phyloP scores from a whole-genome alignment of 2,113 vertebrate species.

The Rhizomys pruinosus region DNA sequence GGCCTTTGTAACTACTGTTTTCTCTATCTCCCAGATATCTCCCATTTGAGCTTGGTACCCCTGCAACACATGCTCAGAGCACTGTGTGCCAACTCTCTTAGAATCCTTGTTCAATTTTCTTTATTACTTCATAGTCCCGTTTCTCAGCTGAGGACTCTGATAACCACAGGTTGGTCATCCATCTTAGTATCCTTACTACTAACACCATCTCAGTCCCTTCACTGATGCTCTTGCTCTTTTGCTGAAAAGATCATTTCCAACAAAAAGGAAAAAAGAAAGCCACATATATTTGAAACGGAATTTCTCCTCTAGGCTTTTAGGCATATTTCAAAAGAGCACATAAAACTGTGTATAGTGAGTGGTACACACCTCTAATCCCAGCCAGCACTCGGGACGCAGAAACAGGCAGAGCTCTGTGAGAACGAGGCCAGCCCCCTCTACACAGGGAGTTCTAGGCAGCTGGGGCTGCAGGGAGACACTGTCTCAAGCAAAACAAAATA shows the following conservation, averaged over 20 bases:
- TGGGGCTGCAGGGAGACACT: no score
- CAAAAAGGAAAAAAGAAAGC: background rate
- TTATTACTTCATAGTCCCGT: background rate
- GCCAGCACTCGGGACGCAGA: no score
- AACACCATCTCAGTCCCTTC: background rate
- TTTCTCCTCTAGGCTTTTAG: background rate
- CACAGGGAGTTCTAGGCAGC: no score
- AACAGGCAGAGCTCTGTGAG: no score
- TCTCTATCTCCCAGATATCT: background rate
- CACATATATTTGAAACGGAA: background rate
- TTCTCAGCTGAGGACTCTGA: background rate
- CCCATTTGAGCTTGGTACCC: background rate
- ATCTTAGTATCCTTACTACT: background rate
- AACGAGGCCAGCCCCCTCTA: no score
- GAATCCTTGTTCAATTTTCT: background rate
- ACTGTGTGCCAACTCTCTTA: background rate
- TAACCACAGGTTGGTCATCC: background rate
- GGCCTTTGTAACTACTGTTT: background rate
- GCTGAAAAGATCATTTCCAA: background rate
- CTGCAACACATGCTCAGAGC: background rate
- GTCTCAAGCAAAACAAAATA: no score
- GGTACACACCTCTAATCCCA: no score
- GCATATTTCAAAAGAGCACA: conserved; percentile 27
- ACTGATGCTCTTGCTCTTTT: background rate
- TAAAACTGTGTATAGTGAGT: background rate